These are phyloP conservation scores for Leptopilina myrica DNA, from an alignment of 2,888 invertebrate genomes.

Conservation along the genomic window DNA sequence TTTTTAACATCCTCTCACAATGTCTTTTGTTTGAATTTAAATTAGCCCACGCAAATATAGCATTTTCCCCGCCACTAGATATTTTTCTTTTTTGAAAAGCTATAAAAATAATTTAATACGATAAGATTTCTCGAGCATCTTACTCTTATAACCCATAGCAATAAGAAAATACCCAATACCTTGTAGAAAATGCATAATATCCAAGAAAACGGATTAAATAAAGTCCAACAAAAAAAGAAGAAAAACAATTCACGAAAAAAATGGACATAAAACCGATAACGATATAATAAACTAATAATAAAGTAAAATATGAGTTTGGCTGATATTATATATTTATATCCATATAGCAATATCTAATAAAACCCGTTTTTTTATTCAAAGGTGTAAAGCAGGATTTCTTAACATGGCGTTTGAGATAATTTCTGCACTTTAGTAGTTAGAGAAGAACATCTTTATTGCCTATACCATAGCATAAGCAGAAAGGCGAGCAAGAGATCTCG, in stretches of 20 bases:
- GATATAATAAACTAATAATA: slow-evolving; percentile 12
- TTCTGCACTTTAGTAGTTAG: slow-evolving; percentile 17
- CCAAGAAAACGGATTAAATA: neutral
- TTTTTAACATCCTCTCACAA: too few relatives aligned
- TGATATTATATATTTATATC: slow-evolving; percentile 6
- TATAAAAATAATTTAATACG: too few relatives aligned
- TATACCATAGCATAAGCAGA: neutral
- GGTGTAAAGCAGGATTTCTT: slow-evolving; percentile 11
- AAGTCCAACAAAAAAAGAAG: neutral
- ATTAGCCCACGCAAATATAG: too few relatives aligned
- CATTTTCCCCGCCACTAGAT: too few relatives aligned
- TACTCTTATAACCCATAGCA: too few relatives aligned
- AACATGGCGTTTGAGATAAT: slow-evolving; percentile 23
- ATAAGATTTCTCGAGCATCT: too few relatives aligned
- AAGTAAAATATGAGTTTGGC: slow-evolving; percentile 17
- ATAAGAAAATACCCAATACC: neutral
- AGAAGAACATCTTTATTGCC: slow-evolving; percentile 33
- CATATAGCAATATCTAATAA: neutral
- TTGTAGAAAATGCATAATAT: neutral
- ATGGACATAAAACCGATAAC: neutral
- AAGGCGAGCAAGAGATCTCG: slow-evolving; percentile 17
- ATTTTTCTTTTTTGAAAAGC: too few relatives aligned
- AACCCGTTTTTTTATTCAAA: neutral
- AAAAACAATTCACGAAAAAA: too few relatives aligned
- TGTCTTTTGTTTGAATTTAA: too few relatives aligned